A percentile compares a stretch with the other conserved stretches of the same genome.
Conservation (phyloP, 2,888 invertebrate species). For the Dryococelus australis region DNA sequence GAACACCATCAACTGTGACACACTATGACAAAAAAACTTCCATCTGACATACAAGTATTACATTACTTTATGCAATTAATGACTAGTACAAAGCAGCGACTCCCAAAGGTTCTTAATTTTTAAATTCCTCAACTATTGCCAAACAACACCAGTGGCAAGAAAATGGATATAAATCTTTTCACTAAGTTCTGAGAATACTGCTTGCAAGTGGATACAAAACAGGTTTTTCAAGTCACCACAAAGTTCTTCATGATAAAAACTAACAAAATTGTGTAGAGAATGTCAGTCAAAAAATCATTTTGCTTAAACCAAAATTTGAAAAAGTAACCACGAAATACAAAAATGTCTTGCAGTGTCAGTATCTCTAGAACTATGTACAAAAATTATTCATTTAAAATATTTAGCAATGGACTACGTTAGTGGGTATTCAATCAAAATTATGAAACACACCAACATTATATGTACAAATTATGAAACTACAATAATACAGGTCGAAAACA, state of each 20-base stretch:
- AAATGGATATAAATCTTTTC: too few species aligned
- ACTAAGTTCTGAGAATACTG: too few species aligned
- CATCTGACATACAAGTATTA: not conserved
- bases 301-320: not conserved
- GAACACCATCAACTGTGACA: too few species aligned
- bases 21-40: not conserved
- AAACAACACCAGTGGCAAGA: too few species aligned
- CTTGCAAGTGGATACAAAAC: too few species aligned
- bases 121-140: too few species aligned
- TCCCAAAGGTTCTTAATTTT: not conserved
- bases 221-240: not conserved
- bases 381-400: not conserved
- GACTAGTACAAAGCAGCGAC: not conserved
- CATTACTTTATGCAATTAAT: not conserved
- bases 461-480: not conserved
- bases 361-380: not conserved
- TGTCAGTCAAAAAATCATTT: not conserved
- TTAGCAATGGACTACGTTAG: not conserved
- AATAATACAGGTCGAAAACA: not conserved
- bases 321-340: not conserved
- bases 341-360: not conserved
- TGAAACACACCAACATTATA: conserved; percentile 16
- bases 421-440: not conserved
- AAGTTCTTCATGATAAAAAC: not conserved
- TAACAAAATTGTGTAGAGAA: not conserved